These are phyloP conservation scores for Dicrostonyx torquatus DNA, from an alignment of 2,797 vertebrate species.

Conservation along the genomic window DNA sequence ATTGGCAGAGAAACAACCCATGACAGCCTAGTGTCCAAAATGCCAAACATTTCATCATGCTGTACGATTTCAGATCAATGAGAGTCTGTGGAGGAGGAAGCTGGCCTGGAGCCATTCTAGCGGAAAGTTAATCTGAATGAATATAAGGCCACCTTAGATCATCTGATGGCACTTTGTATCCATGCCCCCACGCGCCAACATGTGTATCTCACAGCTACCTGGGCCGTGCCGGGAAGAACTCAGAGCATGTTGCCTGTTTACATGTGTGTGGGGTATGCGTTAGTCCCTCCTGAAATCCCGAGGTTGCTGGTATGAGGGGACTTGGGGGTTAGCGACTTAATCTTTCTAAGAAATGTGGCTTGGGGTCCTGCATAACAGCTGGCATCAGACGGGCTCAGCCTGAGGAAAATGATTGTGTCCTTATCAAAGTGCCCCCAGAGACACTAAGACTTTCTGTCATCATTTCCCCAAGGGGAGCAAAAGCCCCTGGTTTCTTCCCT, in stretches of 20 bases:
- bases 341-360: neutral
- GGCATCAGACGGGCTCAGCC: neutral
- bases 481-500: neutral
- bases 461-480: neutral
- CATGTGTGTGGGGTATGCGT: neutral
- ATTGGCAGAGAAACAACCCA: neutral
- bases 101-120: neutral
- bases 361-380: neutral
- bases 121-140: rapidly evolving
- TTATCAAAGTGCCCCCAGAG: neutral
- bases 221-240: neutral
- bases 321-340: neutral
- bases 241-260: neutral
- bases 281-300: neutral
- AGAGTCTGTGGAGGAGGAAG: neutral
- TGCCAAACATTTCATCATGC: neutral
- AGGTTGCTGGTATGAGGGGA: neutral
- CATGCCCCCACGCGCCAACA: too few relatives aligned
- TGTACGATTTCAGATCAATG: neutral
- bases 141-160: neutral
- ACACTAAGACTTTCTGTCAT: neutral
- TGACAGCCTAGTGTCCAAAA: neutral
- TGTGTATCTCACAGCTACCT: neutral
- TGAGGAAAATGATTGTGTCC: neutral
- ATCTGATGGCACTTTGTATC: neutral